phyloP scores from a whole-genome alignment of 1,140 invertebrate species.

The Pogonus chalceus region DNA sequence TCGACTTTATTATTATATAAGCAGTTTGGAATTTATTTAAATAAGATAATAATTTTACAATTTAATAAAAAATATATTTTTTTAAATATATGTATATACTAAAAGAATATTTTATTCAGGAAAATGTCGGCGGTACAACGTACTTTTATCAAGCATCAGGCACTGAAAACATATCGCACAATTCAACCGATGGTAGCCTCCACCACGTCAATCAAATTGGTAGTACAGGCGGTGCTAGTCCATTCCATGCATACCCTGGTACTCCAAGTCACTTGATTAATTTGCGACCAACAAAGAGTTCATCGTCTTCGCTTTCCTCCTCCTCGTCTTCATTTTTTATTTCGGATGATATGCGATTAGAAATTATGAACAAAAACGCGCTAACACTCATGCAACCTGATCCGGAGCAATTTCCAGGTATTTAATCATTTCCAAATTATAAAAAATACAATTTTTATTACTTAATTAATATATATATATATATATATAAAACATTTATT shows the following conservation, averaged over 20 bases:
- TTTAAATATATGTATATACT: too few species aligned
- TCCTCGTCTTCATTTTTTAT: slow-evolving; percentile 57
- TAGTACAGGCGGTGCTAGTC: slow-evolving; percentile 1
- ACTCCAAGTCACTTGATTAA: slow-evolving; percentile 51
- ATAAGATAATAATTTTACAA: too few species aligned
- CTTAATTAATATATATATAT: too few species aligned
- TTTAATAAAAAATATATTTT: too few species aligned
- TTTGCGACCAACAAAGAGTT: slow-evolving; percentile 36
- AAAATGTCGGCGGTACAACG: slow-evolving; percentile 88
- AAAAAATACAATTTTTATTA: too few species aligned
- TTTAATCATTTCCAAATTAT: too few species aligned
- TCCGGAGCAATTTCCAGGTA: slow-evolving; percentile 48
- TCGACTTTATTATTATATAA: too few species aligned
- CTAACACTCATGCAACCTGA: slow-evolving; percentile 61
- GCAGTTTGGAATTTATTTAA: too few species aligned
- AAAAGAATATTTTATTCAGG: too few species aligned
- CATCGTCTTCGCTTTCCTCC: slow-evolving; percentile 37
- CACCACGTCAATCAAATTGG: slow-evolving; percentile 11
- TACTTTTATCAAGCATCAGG: slow-evolving; percentile 71
- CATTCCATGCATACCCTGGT: slow-evolving; percentile 53
- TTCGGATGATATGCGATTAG: slow-evolving; percentile 61
- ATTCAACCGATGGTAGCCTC: slow-evolving; percentile 26
- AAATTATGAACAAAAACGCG: slow-evolving; percentile 67
- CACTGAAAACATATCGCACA: slow-evolving; percentile 30
- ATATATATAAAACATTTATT: not conserved